phyloP scores from a whole-genome alignment of 2,888 invertebrate genomes.

The Bombyx huttoni region DNA sequence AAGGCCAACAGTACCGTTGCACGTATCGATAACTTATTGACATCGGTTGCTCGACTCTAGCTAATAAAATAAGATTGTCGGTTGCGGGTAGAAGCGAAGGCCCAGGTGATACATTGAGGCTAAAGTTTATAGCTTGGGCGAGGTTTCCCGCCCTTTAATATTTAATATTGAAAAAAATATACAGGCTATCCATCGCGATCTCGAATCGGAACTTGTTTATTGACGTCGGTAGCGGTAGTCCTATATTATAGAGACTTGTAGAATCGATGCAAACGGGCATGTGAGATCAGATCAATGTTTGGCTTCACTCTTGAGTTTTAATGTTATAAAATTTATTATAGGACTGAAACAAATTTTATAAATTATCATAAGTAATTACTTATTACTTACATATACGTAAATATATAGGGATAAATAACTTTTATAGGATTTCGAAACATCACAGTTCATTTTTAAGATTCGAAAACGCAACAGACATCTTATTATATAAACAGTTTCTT shows the following conservation, averaged over 20 bases:
- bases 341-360: too few relatives aligned
- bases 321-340: neutral
- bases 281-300: conserved; percentile 1
- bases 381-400: too few relatives aligned
- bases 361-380: too few relatives aligned
- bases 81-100: conserved; percentile 35
- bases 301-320: neutral
- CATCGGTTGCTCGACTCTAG: conserved; percentile 25
- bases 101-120: conserved; percentile 61
- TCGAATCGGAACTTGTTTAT: conserved; percentile 44
- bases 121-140: conserved; percentile 55
- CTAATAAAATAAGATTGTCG: conserved; percentile 59
- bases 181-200: conserved; percentile 41
- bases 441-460: too few relatives aligned
- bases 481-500: too few relatives aligned
- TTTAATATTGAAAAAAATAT: conserved; percentile 54
- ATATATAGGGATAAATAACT: too few relatives aligned
- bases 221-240: conserved; percentile 16
- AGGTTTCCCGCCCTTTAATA: conserved; percentile 63
- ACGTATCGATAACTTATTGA: conserved; percentile 18
- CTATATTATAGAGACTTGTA: conserved; percentile 14
- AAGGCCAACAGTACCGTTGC: neutral
- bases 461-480: too few relatives aligned
- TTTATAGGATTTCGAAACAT: too few relatives aligned
- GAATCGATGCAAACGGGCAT: conserved; percentile 14